A percentile compares a stretch with the other conserved stretches of the same genome.
Evolutionary conservation across 2,797 vertebrate species (phyloP).

Genomic region (Bradypus variegatus): DNA sequence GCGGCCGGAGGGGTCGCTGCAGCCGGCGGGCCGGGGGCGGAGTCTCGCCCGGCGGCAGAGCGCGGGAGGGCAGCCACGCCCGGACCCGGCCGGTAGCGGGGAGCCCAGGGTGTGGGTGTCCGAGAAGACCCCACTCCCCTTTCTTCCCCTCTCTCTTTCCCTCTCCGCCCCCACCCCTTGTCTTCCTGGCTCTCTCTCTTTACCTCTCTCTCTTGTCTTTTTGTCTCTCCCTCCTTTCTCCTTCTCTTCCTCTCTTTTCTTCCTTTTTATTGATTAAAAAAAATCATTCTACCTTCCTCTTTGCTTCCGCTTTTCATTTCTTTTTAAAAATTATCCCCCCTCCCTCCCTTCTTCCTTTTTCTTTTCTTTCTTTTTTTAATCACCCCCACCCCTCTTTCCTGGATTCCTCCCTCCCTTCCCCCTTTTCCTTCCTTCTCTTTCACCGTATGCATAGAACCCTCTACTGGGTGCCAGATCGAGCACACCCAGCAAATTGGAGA

Average conservation of each 20-base stretch:
- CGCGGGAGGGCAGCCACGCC: background rate
- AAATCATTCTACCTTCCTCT: too few species aligned
- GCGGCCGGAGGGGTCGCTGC: slow-evolving; percentile 52
- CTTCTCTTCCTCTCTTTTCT: background rate
- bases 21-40: background rate
- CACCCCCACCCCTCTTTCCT: background rate
- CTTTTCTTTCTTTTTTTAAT: background rate
- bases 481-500: background rate
- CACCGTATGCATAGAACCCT: background rate
- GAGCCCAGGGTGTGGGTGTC: background rate
- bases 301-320: too few species aligned
- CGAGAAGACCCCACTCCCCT: too few species aligned
- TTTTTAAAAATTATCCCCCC: background rate
- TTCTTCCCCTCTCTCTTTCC: too few species aligned
- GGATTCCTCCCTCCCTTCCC: background rate
- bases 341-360: too few species aligned
- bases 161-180: background rate
- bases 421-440: background rate
- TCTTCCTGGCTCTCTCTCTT: too few species aligned
- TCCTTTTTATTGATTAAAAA: background rate
- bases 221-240: too few species aligned
- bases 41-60: background rate
- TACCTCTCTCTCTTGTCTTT: background rate
- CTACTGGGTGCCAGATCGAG: background rate
- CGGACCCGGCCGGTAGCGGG: background rate